phyloP scores from a whole-genome alignment of 35 echinoderm and acorn worm genomes.

The Strongylocentrotus purpuratus region DNA sequence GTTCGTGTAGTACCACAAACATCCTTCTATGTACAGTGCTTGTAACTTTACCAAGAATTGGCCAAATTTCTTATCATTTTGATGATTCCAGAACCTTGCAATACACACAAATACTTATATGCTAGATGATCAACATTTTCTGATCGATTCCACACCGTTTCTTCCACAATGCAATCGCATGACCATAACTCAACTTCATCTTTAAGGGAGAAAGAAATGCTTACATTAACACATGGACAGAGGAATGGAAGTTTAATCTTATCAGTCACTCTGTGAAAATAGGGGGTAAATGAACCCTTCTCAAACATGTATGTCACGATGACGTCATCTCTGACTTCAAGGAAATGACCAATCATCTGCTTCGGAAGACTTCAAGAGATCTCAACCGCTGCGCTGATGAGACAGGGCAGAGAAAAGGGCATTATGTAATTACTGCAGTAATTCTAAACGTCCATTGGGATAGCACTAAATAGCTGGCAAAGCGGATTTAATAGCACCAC shows the following conservation, averaged over 20 bases:
- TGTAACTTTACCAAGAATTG: too few relatives aligned
- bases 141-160: too few relatives aligned
- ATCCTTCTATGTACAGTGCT: too few relatives aligned
- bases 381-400: not conserved
- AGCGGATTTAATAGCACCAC: not conserved
- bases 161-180: too few relatives aligned
- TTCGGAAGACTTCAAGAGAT: not conserved
- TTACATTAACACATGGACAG: not conserved
- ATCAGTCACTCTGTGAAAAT: not conserved
- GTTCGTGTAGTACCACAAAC: too few relatives aligned
- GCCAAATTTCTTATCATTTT: too few relatives aligned
- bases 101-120: too few relatives aligned
- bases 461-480: not conserved
- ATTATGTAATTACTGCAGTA: not conserved
- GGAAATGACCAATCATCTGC: not conserved
- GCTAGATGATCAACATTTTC: too few relatives aligned
- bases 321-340: not conserved
- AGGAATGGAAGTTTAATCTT: not conserved
- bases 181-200: too few relatives aligned
- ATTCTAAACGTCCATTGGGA: not conserved
- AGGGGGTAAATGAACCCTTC: not conserved
- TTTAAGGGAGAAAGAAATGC: not conserved
- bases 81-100: too few relatives aligned
- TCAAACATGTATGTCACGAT: not conserved
- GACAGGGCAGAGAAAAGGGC: not conserved